phyloP scores from a whole-genome alignment of 1,140 invertebrate species.

The Anthonomus grandis region DNA sequence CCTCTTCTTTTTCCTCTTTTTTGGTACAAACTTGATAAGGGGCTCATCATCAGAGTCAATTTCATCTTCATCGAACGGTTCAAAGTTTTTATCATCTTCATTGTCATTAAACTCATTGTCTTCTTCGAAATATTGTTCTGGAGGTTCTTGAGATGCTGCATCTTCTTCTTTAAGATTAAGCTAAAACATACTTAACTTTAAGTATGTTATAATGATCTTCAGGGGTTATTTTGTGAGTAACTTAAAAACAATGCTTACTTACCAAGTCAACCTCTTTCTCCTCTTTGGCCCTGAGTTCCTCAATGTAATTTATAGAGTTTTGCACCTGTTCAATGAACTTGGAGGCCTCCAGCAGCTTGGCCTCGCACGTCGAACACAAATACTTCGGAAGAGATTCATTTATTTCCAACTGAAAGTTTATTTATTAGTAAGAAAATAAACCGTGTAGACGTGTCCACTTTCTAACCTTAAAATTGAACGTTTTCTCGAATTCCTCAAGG shows the following conservation, averaged over 20 bases:
- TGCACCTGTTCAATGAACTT: constrained; percentile 12
- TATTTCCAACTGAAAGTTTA: constrained; percentile 16
- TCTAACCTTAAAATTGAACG: constrained; percentile 23
- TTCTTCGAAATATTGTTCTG: background rate
- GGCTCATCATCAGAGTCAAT: constrained; percentile 23
- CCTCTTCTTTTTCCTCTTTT: constrained; percentile 3
- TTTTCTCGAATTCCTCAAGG: constrained; percentile 6
- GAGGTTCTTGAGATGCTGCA: background rate
- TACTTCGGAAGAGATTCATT: background rate
- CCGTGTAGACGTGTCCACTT: constrained; percentile 22
- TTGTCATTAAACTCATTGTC: background rate
- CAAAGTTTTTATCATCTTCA: background rate
- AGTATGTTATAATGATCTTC: background rate
- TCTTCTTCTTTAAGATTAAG: background rate
- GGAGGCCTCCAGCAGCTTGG: constrained; percentile 1
- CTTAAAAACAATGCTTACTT: background rate
- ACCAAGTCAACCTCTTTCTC: background rate
- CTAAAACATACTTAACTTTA: background rate
- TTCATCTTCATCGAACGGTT: background rate
- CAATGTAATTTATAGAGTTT: constrained; percentile 9
- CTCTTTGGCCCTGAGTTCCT: background rate
- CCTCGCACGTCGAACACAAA: constrained; percentile 10
- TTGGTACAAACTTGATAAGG: background rate
- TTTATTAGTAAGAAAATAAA: constrained; percentile 9
- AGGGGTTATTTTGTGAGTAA: background rate